Evolutionary conservation across 2,888 invertebrate species (phyloP), one percentile per base, ranked within the genome.

Genomic region (Callyntrura sp.): DNA sequence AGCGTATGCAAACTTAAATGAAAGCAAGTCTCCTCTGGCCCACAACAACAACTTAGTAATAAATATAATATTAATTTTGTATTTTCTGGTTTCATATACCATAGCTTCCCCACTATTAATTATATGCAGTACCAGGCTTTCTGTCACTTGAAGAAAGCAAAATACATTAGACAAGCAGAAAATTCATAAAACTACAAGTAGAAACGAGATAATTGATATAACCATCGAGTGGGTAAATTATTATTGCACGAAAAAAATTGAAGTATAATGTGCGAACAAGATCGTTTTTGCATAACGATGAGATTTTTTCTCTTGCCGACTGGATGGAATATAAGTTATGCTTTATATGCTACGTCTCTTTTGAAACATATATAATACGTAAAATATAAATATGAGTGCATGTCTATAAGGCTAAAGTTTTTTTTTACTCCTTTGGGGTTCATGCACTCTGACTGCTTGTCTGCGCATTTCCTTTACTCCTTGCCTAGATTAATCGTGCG

Each of bases 221-320:
- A 70, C 23, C 28, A 78, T 65, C 9, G 48, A 55, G 35, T 20
- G 55, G 25, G 45, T 70, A 87, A 87, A 82, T 87, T 81, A 81
- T 81, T 70, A 82, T 70, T 82, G 35, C 55, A 73, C 17, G 68
- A 79, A 79, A 48, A 78, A 55, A 28, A 57, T 23, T 82, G 81
- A 82, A 60, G 62, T 57, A 73, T 73, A 82, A 87, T 87, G 87
- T 87, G 87, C 70, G 81, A 87, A 87, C 81, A 87, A 82, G 73
- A 70, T 87, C 23, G 57, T 87, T 86, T 85, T 57, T 86, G 78
- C 85, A 81, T 86, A 86, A 51, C 23, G 51, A 70, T 81, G 45
- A 81, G 51, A 35, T 62, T 82, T 82, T 55, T 79, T 79, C 55
- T 79, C 55, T 79, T 86, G 25, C 25, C 60, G 79, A 79, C 68